These are phyloP conservation scores for Enteromius argenteus DNA, from an alignment of 2,797 vertebrate genomes.

Conservation along the genomic window DNA sequence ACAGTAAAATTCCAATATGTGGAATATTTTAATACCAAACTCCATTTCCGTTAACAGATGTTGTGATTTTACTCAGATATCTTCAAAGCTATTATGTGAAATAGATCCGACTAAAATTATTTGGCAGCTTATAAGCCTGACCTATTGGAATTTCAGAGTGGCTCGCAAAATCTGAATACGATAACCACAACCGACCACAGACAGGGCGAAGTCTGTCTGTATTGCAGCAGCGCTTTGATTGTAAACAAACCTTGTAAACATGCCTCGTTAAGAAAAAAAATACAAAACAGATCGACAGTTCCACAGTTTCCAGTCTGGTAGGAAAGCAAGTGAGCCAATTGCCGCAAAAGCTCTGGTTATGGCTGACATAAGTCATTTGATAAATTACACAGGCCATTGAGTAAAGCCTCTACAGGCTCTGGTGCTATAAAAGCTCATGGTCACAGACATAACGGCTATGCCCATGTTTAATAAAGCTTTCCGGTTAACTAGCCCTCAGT, in stretches of 20 bases:
- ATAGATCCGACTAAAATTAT: slow-evolving; percentile 19
- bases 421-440: slow-evolving; percentile 54
- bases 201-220: slow-evolving; percentile 19
- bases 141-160: slow-evolving; percentile 28
- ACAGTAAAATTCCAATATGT: not conserved
- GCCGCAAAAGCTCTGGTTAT: slow-evolving; percentile 61
- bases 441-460: slow-evolving; percentile 39
- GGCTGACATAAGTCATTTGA: slow-evolving; percentile 65
- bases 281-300: slow-evolving; percentile 59
- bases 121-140: slow-evolving; percentile 34
- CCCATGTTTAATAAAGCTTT: slow-evolving; percentile 28
- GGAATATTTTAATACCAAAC: not conserved
- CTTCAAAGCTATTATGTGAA: slow-evolving; percentile 26
- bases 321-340: slow-evolving; percentile 56
- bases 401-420: slow-evolving; percentile 63
- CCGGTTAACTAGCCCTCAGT: slow-evolving; percentile 2
- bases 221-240: slow-evolving; percentile 57
- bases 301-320: slow-evolving; percentile 61
- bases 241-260: slow-evolving; percentile 66
- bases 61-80: not conserved
- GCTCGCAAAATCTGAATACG: slow-evolving; percentile 24
- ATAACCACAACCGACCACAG: slow-evolving; percentile 42
- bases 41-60: slow-evolving; percentile 22
- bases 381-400: slow-evolving; percentile 66
- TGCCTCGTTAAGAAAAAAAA: slow-evolving; percentile 55